These are phyloP conservation scores for Shinisaurus crocodilurus DNA, from an alignment of 2,113 vertebrate genomes.

Conservation along the genomic window DNA sequence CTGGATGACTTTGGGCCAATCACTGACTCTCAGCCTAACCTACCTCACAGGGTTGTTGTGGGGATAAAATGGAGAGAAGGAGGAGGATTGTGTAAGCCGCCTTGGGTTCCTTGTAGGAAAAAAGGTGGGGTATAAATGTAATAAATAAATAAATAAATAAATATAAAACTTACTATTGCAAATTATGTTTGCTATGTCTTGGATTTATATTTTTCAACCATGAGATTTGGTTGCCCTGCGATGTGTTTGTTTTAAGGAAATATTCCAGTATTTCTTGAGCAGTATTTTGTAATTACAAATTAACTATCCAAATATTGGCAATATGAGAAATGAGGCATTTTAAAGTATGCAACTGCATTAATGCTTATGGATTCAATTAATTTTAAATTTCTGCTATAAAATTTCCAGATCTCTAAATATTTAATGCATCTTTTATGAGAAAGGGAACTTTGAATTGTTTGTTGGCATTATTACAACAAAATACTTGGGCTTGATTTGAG, in stretches of 20 bases:
- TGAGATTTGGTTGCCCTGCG: conserved; percentile 43
- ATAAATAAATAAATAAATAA: too few relatives aligned
- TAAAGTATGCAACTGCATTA: neutral
- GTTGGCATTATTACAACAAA: conserved; percentile 37
- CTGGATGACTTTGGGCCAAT: too few relatives aligned
- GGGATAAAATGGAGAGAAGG: too few relatives aligned
- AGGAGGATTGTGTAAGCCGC: too few relatives aligned
- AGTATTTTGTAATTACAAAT: conserved; percentile 40
- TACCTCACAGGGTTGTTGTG: too few relatives aligned
- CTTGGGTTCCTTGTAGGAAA: too few relatives aligned
- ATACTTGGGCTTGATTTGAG: conserved; percentile 9
- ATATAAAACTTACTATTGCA: conserved; percentile 23
- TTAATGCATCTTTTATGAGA: conserved; percentile 44
- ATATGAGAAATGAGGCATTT: conserved; percentile 29
- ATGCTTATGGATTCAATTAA: conserved; percentile 42
- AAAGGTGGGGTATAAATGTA: too few relatives aligned
- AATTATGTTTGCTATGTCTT: conserved; percentile 35
- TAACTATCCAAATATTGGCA: conserved; percentile 27
- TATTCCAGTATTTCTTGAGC: conserved; percentile 44
- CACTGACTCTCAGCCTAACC: too few relatives aligned
- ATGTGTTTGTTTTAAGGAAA: conserved; percentile 49
- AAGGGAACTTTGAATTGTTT: conserved; percentile 47
- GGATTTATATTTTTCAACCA: conserved; percentile 15
- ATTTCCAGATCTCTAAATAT: conserved; percentile 40
- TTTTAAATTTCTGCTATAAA: conserved; percentile 34